Base-by-base conservation (phyloP, 2,113 vertebrate species). In the Edolisoma coerulescens region DNA sequence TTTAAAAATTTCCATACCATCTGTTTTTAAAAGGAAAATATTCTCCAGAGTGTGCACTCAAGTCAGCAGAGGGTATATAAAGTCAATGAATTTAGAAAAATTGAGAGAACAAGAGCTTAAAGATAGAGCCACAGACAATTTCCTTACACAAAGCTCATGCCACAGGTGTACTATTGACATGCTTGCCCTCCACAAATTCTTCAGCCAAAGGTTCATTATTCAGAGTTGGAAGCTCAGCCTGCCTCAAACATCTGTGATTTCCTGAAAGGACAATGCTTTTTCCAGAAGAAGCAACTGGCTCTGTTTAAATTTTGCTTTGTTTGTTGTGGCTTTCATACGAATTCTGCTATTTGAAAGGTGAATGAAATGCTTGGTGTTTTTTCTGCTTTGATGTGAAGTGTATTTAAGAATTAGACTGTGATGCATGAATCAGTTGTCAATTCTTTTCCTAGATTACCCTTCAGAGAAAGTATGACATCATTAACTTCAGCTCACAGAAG, bases 321-420 rank as follows among this genome's bases (percentile, higher is more conserved):
- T 93, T 88, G 50, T 80, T 32, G 3, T 7, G 4, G n/a, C 5
- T 77, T 92, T 90, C 45, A 50, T 35, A 86, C 28, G 59, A 88
- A 73, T 50, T 49, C 28, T 35, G 4, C 17, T 68, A 71, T 77
- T 47, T 84, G 42, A 90, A 84, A 86, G 59, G 52, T 80, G 88
- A 96, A 93, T 61, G 4, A 90, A 95, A 80, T 65, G 50, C 42
- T 79, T 57, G 37, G 27, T 77, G 33, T 4, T 83, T 80, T 73
- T 92, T 53, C 42, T 93, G 71, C 68, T 92, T 61, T 50, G 12
- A 57, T 61, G 64, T 59, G 28, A 87, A 93, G 78, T 82, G 45
- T 8, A 80, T 93, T 93, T 69, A 94, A 94, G 90, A 95, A 88
- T 87, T 83, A 90, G 53, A 59, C 60, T 75, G 42, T 73, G 53